Conservation (phyloP, 2,797 vertebrate genomes). For the Sphenodon punctatus region DNA sequence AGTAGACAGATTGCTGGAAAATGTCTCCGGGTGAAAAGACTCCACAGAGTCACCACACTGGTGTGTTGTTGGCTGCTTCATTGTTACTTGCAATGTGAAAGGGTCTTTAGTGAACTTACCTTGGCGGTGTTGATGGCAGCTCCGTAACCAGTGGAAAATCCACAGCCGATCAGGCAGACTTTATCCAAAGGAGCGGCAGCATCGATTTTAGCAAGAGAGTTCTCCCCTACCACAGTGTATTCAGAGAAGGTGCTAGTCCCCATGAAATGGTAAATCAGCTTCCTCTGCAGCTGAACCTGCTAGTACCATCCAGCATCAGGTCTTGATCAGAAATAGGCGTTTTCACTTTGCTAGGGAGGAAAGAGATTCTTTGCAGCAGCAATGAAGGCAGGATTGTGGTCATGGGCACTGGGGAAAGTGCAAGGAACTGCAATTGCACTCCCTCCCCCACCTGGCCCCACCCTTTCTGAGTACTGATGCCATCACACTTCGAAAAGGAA, state of each 20-base stretch:
- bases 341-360: not conserved
- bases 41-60: no score
- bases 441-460: no score
- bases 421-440: no score
- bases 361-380: no score
- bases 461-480: no score
- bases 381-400: no score
- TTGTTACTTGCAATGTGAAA: not conserved
- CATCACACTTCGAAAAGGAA: no score
- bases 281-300: slow-evolving; percentile 86
- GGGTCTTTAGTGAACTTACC: slow-evolving; percentile 56
- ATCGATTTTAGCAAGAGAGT: slow-evolving; percentile 82
- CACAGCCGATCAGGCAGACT: slow-evolving; percentile 85
- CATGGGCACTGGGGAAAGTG: no score
- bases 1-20: no score
- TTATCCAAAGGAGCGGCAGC: slow-evolving; percentile 80
- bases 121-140: slow-evolving; percentile 83
- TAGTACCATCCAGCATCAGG: slow-evolving; percentile 82
- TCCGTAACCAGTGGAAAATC: slow-evolving; percentile 84
- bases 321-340: slow-evolving; percentile 18
- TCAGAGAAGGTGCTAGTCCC: slow-evolving; percentile 86
- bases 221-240: slow-evolving; percentile 84
- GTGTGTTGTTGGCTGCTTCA: no score
- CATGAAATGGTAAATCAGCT: slow-evolving; percentile 85
- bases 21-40: no score